These are phyloP conservation scores for Nomada flava DNA, from an alignment of 2,888 invertebrate genomes.

Conservation along the genomic window DNA sequence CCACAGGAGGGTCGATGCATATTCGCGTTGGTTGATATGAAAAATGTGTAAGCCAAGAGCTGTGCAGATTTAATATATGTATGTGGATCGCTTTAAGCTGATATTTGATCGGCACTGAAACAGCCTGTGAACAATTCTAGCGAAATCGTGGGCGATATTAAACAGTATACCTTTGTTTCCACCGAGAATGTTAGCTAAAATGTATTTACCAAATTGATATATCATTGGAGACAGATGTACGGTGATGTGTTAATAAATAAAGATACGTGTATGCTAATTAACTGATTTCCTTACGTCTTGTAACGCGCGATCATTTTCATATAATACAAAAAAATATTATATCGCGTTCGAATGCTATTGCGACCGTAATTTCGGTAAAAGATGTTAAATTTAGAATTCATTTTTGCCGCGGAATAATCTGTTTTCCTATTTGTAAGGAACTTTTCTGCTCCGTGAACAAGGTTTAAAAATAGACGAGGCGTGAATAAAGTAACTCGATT, in stretches of 20 bases:
- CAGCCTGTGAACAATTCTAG: conserved; percentile 16
- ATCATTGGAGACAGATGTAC: neutral
- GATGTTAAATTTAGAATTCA: neutral
- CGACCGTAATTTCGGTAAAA: too few relatives aligned
- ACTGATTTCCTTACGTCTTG: neutral
- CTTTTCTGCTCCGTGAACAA: neutral
- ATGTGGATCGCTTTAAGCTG: conserved; percentile 16
- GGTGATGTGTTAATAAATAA: neutral
- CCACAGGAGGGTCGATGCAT: neutral
- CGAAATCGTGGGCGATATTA: conserved; percentile 12
- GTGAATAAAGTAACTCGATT: neutral
- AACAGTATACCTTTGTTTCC: neutral
- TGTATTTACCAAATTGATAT: neutral
- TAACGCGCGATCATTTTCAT: neutral
- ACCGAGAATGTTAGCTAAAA: neutral
- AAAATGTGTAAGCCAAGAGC: conserved; percentile 2
- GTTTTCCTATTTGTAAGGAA: conserved; percentile 7
- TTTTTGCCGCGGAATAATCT: neutral
- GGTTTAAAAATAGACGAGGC: neutral
- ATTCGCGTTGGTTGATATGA: neutral
- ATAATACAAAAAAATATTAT: too few relatives aligned
- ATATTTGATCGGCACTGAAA: conserved; percentile 28
- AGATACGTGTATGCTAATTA: neutral
- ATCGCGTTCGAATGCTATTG: too few relatives aligned
- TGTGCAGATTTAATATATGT: neutral